Evolutionary conservation across 2,888 invertebrate species (phyloP).

Genomic region (Orthonychiurus folsomi): DNA sequence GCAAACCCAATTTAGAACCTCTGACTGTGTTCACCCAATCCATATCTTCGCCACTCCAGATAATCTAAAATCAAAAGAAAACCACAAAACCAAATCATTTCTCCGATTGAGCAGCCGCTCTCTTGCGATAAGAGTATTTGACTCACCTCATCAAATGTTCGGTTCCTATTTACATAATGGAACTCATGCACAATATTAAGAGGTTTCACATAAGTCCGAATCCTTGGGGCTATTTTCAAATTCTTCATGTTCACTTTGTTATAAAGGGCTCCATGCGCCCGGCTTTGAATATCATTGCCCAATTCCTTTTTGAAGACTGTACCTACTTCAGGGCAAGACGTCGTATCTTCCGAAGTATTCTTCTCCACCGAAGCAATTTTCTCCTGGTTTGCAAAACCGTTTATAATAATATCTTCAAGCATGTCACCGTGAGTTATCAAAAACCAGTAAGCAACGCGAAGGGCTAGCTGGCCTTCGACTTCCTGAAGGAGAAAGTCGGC

Average conservation of each 20-base stretch:
- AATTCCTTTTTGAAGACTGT: neutral
- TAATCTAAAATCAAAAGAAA: slow-evolving; percentile 26
- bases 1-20: slow-evolving; percentile 33
- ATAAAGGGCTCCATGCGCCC: neutral
- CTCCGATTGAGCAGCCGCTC: neutral
- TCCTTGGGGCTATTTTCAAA: slow-evolving; percentile 35
- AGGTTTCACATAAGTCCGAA: slow-evolving; percentile 28
- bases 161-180: slow-evolving; percentile 37
- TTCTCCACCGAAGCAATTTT: neutral
- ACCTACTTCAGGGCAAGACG: neutral
- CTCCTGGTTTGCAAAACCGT: neutral
- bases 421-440: slow-evolving; percentile 34
- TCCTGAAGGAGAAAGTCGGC: slow-evolving; percentile 37
- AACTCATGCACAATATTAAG: slow-evolving; percentile 36
- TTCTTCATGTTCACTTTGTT: slow-evolving; percentile 9
- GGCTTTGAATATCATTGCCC: neutral
- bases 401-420: slow-evolving; percentile 28
- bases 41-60: slow-evolving; percentile 28
- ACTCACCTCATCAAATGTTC: slow-evolving; percentile 39
- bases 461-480: slow-evolving; percentile 36
- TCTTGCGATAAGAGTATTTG: neutral
- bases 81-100: neutral
- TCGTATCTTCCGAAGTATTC: neutral
- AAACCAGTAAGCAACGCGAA: slow-evolving; percentile 37
- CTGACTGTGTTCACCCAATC: slow-evolving; percentile 37